Base-by-base conservation (phyloP, 2,113 vertebrate species). In the Elanoides forficatus region DNA sequence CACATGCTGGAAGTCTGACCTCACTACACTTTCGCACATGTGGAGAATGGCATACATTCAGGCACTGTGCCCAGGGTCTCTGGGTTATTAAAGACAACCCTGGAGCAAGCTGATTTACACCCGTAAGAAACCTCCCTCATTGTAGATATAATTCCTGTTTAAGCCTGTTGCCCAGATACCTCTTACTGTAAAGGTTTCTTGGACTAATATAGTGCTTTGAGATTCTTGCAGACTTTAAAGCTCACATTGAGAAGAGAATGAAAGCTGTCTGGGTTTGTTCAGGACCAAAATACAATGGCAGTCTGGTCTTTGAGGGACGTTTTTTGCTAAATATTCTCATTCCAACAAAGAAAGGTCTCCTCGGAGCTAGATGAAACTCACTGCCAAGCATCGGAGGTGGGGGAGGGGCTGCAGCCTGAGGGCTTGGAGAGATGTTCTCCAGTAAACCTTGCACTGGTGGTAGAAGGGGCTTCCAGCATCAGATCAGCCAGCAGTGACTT, bases 11-110 rank as follows among this genome's bases (percentile, higher is more conserved):
- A 55, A 40, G 34, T 20, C 47, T 80, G 72, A 59, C 18, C 72
- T 73, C 73, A 40, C 30, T 2, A 9, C 21, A 21, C 48, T 67
- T 65, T 26, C 2, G 6, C 65, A 30, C 7, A 0, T 1, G 3
- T 38, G 25, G 48, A 34, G 81, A 72, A 67, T 6, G 34, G 59
- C 42, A 52, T 2, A 50, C 0, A 0, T 48, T 25, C 78, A 67
- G 58, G 32, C 48, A 58, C 38, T 0, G 4, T 40, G 55, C 48
- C 48, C 38, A 22, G 43, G 20, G 48, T 25, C 53, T 72, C 59
- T 2, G 25, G 23, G 17, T 50, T 79, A 70, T 32, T 76, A 32
- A 45, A 32, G 60, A 32, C 6, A 74, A 32, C 23, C 40, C 53
- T 29, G 30, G 16, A 74, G 78, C 55, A 55, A 52, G 45, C 43